phyloP scores from a whole-genome alignment of 2,113 vertebrate species.

The Aegithalos caudatus region DNA sequence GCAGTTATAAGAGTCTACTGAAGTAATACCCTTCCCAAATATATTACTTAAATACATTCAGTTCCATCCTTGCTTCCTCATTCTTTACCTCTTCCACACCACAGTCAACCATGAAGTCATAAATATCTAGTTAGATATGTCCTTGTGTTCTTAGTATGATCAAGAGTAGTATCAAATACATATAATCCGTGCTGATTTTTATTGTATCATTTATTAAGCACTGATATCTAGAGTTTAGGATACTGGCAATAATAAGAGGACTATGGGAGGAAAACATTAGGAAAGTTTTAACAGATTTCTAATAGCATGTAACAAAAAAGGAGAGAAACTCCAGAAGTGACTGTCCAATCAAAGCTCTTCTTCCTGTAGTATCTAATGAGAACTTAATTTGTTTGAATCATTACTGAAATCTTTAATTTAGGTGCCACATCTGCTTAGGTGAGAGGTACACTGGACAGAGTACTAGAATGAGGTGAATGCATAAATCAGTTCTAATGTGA shows the following conservation, averaged over 20 bases:
- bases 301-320: background rate
- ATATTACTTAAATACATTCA: background rate
- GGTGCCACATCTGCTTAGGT: background rate
- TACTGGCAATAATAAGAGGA: slow-evolving; percentile 11
- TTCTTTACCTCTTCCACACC: background rate
- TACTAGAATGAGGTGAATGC: background rate
- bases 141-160: background rate
- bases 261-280: background rate
- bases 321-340: background rate
- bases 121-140: slow-evolving; percentile 22
- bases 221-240: background rate
- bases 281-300: slow-evolving; percentile 20
- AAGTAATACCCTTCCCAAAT: background rate
- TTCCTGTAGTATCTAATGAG: background rate
- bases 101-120: background rate
- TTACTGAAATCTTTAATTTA: background rate
- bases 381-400: background rate
- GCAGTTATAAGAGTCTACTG: background rate
- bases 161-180: background rate
- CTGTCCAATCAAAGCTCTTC: background rate
- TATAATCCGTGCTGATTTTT: slow-evolving; percentile 50
- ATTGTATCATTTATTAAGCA: slow-evolving; percentile 28
- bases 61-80: background rate
- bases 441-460: background rate
- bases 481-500: background rate